phyloP scores from a whole-genome alignment of 92 coral and sea anemone genomes.

The Siderastrea radians region DNA sequence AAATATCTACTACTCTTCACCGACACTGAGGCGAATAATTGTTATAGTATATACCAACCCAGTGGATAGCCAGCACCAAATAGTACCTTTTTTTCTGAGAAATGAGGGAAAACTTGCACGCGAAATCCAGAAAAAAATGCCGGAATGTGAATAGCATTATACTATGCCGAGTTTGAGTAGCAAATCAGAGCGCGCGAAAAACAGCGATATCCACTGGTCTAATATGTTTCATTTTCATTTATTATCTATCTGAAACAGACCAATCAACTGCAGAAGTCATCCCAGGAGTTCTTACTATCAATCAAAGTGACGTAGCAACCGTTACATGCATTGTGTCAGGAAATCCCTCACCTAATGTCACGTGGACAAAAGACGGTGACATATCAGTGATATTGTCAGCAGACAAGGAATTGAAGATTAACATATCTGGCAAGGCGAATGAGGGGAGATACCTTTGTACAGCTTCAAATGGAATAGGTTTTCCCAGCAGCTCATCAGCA shows the following conservation, averaged over 20 bases:
- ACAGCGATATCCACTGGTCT: no score
- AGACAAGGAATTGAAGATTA: constrained; percentile 14
- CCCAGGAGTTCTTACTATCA: constrained; percentile 29
- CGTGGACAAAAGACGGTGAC: constrained; percentile 49
- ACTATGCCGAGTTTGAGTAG: no score
- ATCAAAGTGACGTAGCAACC: constrained; percentile 36
- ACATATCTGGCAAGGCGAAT: constrained; percentile 14
- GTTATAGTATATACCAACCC: no score
- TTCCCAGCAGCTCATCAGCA: constrained; percentile 19
- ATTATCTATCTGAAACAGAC: not conserved
- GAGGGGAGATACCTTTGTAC: constrained; percentile 65
- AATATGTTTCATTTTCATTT: no score
- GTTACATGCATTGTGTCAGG: constrained; percentile 47
- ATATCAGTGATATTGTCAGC: constrained; percentile 12
- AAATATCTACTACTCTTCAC: no score
- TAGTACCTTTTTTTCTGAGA: no score
- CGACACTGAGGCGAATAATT: no score
- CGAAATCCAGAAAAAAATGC: no score
- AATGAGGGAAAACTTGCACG: no score
- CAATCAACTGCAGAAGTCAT: constrained; percentile 19
- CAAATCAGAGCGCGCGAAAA: no score
- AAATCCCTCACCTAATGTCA: constrained; percentile 63
- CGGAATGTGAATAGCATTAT: no score
- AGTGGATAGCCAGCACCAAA: no score
- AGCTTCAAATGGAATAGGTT: constrained; percentile 71